phyloP scores from a whole-genome alignment of 2,888 invertebrate genomes.

The Thecocarcelia acutangulata region DNA sequence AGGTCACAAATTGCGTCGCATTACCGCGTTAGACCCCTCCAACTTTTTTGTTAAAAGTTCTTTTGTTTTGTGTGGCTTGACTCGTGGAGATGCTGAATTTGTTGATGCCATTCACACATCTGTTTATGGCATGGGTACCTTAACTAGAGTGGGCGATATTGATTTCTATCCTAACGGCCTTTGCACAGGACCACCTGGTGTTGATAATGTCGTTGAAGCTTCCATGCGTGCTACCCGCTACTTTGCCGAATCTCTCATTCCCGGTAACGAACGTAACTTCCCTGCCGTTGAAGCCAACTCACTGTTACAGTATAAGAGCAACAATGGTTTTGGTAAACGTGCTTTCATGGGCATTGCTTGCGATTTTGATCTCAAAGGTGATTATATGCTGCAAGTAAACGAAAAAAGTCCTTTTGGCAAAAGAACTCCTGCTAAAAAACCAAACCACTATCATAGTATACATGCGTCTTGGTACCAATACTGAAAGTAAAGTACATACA shows the following conservation, averaged over 20 bases:
- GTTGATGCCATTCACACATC: slow-evolving; percentile 80
- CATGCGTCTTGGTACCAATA: slow-evolving; percentile 24
- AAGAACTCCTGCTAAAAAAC: slow-evolving; percentile 73
- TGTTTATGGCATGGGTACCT: slow-evolving; percentile 75
- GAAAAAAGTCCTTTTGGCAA: slow-evolving; percentile 77
- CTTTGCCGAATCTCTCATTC: slow-evolving; percentile 78
- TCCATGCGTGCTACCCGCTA: slow-evolving; percentile 76
- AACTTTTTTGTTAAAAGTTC: slow-evolving; percentile 72
- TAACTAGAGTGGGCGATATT: slow-evolving; percentile 75
- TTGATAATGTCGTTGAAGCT: slow-evolving; percentile 77
- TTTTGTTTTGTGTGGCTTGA: slow-evolving; percentile 73
- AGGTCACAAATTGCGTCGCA: slow-evolving; percentile 76
- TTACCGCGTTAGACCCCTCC: slow-evolving; percentile 79
- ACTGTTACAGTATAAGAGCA: slow-evolving; percentile 75
- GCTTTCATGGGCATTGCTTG: slow-evolving; percentile 78
- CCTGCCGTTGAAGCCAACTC: slow-evolving; percentile 78
- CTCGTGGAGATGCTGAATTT: slow-evolving; percentile 78
- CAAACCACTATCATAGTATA: slow-evolving; percentile 55
- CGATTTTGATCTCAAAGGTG: slow-evolving; percentile 75
- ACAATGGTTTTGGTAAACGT: slow-evolving; percentile 76
- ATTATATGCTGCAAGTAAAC: slow-evolving; percentile 78
- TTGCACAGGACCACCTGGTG: slow-evolving; percentile 74
- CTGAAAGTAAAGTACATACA: background rate
- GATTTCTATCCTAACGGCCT: slow-evolving; percentile 80
- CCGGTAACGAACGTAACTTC: slow-evolving; percentile 78